Conservation (phyloP, 2,888 invertebrate species). For the Adineta ricciae region DNA sequence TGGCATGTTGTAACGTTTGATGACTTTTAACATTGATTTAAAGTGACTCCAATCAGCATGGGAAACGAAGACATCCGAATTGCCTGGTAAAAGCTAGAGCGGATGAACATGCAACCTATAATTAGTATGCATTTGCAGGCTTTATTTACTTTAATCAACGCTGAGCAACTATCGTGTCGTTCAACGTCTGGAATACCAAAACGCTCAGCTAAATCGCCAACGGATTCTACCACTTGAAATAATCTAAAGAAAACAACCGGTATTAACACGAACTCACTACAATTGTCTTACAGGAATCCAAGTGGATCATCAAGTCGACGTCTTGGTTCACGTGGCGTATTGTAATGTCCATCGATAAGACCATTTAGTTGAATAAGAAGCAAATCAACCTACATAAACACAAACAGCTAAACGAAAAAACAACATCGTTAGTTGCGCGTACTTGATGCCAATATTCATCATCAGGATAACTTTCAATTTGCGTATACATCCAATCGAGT, state of each 20-base stretch:
- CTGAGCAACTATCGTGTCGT: conserved; percentile 57
- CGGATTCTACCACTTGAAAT: conserved; percentile 66
- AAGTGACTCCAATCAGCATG: conserved; percentile 74
- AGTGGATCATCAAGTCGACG: conserved; percentile 1
- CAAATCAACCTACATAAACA: conserved; percentile 53
- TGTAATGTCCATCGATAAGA: conserved; percentile 63
- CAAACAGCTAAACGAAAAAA: not conserved
- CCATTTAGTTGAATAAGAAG: conserved; percentile 70
- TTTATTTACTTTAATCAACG: conserved; percentile 55
- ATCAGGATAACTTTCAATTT: conserved; percentile 52
- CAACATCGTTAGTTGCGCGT: conserved; percentile 20
- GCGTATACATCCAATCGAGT: conserved; percentile 57
- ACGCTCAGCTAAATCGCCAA: conserved; percentile 59
- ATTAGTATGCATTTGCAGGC: conserved; percentile 30
- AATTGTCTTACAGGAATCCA: not conserved
- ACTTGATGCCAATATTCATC: conserved; percentile 78
- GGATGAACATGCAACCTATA: not conserved
- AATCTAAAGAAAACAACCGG: conserved; percentile 51
- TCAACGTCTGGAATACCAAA: conserved; percentile 38
- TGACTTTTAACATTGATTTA: conserved; percentile 68
- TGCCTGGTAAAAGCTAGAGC: conserved; percentile 53
- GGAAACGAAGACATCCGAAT: conserved; percentile 59
- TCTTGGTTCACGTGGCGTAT: conserved; percentile 33
- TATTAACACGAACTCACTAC: too few species aligned
- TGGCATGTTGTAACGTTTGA: conserved; percentile 65